phyloP scores from a whole-genome alignment of 2,113 vertebrate species.

The Equus przewalskii region DNA sequence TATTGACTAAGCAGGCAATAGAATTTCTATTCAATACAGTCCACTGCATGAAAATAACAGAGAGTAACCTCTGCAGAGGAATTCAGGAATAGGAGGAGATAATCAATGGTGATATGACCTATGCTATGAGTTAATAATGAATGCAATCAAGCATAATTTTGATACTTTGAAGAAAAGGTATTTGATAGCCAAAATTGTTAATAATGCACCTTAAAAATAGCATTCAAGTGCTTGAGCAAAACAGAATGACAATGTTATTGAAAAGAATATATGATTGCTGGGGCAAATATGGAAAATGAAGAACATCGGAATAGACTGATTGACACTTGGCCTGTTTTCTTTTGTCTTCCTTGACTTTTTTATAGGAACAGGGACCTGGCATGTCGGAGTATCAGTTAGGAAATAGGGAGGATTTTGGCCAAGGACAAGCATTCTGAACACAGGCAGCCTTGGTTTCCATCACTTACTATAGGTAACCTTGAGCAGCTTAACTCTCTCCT shows the following conservation, averaged over 20 bases:
- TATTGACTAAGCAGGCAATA: slow-evolving; percentile 55
- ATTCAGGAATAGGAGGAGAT: slow-evolving; percentile 45
- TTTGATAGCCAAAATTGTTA: not conserved
- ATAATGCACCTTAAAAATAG: not conserved
- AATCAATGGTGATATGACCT: slow-evolving; percentile 58
- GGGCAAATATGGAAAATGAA: not conserved
- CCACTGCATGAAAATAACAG: slow-evolving; percentile 67
- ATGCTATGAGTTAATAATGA: slow-evolving; percentile 37
- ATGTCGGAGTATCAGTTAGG: too few relatives aligned
- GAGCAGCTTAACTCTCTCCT: not conserved
- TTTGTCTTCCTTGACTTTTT: not conserved
- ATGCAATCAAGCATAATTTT: not conserved
- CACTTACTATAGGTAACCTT: not conserved
- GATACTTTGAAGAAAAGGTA: not conserved
- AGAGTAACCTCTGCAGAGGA: slow-evolving; percentile 61
- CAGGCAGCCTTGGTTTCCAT: not conserved
- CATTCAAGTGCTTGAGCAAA: not conserved
- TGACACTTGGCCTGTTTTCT: not conserved
- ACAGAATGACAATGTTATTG: not conserved
- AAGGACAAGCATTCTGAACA: not conserved
- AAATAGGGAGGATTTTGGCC: not conserved
- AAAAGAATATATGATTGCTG: not conserved
- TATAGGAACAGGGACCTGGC: not conserved
- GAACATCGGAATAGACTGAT: not conserved
- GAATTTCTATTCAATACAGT: slow-evolving; percentile 59